Conservation (phyloP, 1,140 invertebrate genomes). For the Achroia grisella region DNA sequence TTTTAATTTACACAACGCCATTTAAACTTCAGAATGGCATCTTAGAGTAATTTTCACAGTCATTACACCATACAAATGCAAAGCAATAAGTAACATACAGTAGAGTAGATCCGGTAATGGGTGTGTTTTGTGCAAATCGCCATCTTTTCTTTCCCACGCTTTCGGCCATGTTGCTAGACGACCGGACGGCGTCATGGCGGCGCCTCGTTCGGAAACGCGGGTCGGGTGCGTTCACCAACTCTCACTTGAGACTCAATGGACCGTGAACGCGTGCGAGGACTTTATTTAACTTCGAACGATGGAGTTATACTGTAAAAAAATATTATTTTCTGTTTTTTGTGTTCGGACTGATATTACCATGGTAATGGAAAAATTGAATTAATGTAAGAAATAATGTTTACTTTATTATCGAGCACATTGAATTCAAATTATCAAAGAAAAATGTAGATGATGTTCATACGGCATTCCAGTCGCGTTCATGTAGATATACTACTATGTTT, state of each 20-base stretch:
- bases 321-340: too few species aligned
- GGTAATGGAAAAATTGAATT: too few species aligned
- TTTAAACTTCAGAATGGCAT: too few species aligned
- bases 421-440: too few species aligned
- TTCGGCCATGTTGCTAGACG: constrained; percentile 17
- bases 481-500: too few species aligned
- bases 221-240: constrained; percentile 29
- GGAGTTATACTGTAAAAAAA: constrained; percentile 9
- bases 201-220: constrained; percentile 39
- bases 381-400: too few species aligned
- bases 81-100: constrained; percentile 30
- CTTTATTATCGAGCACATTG: too few species aligned
- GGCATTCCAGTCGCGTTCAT: too few species aligned
- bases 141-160: constrained; percentile 23
- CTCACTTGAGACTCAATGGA: constrained; percentile 53
- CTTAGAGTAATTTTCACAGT: background rate
- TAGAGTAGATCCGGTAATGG: constrained; percentile 28
- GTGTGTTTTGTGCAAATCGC: constrained; percentile 28
- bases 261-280: constrained; percentile 42
- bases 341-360: too few species aligned
- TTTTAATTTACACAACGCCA: too few species aligned
- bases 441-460: too few species aligned
- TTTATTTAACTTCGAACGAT: constrained; percentile 20
- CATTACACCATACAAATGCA: constrained; percentile 19
- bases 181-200: constrained; percentile 49